A percentile compares a stretch with the other conserved stretches of the same genome.
Evolutionary conservation across 1,140 invertebrate genomes (phyloP).

Genomic region (Caenorhabditis inopinata): DNA sequence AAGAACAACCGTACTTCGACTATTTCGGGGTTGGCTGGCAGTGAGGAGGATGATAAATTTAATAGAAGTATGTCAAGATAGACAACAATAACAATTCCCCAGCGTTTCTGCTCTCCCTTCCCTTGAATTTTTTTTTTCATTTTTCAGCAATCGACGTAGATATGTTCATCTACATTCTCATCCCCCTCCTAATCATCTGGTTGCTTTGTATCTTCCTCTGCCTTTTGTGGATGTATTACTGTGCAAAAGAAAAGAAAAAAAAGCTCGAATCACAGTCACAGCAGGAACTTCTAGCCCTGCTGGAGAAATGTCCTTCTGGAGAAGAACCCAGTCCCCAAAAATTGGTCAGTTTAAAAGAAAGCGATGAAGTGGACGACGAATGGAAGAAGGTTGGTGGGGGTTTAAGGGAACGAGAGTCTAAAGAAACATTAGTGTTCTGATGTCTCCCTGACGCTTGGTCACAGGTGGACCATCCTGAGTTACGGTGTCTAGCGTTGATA

Average conservation of each 20-base stretch:
- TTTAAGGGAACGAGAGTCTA: too few species aligned
- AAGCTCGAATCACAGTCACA: background rate
- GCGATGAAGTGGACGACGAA: background rate
- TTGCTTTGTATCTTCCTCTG: background rate
- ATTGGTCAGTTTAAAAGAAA: background rate
- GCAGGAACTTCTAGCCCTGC: background rate
- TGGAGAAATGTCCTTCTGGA: background rate
- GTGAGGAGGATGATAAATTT: too few species aligned
- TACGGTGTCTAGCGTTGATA: too few species aligned
- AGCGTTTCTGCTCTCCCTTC: too few species aligned
- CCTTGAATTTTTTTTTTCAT: too few species aligned
- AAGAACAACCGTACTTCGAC: too few species aligned
- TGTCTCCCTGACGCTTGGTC: too few species aligned
- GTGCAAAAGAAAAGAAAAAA: background rate
- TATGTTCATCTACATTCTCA: background rate
- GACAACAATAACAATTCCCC: too few species aligned
- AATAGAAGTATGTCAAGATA: too few species aligned
- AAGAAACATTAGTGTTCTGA: too few species aligned
- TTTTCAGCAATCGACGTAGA: background rate
- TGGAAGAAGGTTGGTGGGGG: constrained; percentile 3
- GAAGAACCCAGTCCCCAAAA: background rate
- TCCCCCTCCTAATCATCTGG: background rate
- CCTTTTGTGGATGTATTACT: background rate
- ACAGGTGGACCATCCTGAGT: too few species aligned
- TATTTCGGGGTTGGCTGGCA: too few species aligned